phyloP scores from a whole-genome alignment of 2,797 vertebrate genomes.

The Chelonia mydas region DNA sequence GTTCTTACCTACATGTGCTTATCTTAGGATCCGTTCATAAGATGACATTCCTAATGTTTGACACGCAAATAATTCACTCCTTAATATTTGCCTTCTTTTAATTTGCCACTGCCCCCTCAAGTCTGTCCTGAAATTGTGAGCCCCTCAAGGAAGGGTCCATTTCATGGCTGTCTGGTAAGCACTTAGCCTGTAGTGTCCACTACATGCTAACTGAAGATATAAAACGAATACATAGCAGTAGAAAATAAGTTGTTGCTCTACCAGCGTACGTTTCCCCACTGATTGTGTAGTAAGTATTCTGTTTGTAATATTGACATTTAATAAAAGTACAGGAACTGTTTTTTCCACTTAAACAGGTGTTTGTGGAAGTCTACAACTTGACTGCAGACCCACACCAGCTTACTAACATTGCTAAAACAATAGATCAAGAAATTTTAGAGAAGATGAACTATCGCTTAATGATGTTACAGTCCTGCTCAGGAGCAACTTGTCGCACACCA shows the following conservation, averaged over 20 bases:
- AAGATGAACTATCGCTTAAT: conserved; percentile 99
- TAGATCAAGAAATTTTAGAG: conserved; percentile 95
- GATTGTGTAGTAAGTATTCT: neutral
- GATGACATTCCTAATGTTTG: neutral
- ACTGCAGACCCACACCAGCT: conserved; percentile 95
- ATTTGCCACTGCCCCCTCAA: neutral
- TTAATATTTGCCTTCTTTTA: neutral
- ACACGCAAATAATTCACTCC: neutral
- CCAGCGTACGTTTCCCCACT: neutral
- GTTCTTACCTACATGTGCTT: neutral
- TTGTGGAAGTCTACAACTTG: conserved; percentile 97
- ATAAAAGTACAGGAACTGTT: neutral
- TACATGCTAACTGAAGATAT: neutral
- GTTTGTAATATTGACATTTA: neutral
- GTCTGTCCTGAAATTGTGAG: neutral
- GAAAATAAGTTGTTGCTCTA: neutral
- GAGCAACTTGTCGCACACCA: conserved; percentile 89
- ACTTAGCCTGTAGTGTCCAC: neutral
- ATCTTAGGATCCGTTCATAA: neutral
- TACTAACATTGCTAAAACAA: conserved; percentile 93
- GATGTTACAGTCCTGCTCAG: conserved; percentile 96
- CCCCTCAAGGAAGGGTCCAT: neutral
- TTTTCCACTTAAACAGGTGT: conserved; percentile 83
- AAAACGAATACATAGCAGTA: neutral
- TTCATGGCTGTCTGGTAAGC: neutral